Evolutionary conservation across 2,797 vertebrate genomes (phyloP), one percentile per base, ranked within the genome.

Genomic region (Sebastes vulpes): DNA sequence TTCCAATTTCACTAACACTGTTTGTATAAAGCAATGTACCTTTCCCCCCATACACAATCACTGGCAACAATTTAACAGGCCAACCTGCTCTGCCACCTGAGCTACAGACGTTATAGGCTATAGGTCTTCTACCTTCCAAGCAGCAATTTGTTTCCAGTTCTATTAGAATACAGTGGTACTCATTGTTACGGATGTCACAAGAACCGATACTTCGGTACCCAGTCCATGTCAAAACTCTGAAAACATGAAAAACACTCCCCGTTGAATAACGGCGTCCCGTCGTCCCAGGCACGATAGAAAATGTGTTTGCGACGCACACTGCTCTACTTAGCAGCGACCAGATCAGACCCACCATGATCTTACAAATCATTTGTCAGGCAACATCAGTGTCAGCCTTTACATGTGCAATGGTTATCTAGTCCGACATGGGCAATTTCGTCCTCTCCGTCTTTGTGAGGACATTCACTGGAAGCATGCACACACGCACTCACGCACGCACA

Each of bases 401-500:
- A 58, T 60, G 42, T 65, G 23, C 65, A 16, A 21, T 11, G 23
- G 10, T 20, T 7, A 48, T 4, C 32, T 65, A 6, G 12, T 16
- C 16, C 3, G 35, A 23, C 20, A 48, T 5, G 64, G 46, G 52
- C 12, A n/a, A 42, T 21, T 25, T 16, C 3, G 5, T 63, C 35
- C 50, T 56, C 52, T 57, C n/a, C 46, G 25, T 28, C 23, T 72
- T 31, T 32, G 8, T 11, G 9, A 70, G 53, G 59, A 59, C 53
- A 31, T 31, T 11, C 9, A 56, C 12, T 58, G 7, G 3, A n/a
- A 8, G 3, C 35, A 32, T 1, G 38, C 70, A 61, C 20, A 16
- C 32, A 16, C 59, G 61, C 65, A 64, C 66, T 65, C 48, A 65
- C 38, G 23, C 42, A 58, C 75, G 35, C 12, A 53, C 75, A 75